Percentiles rank a stretch among this genome's conserved stretches.
These are phyloP conservation scores for Telenomus remus DNA, from an alignment of 1,140 invertebrate genomes.

Conservation along the genomic window DNA sequence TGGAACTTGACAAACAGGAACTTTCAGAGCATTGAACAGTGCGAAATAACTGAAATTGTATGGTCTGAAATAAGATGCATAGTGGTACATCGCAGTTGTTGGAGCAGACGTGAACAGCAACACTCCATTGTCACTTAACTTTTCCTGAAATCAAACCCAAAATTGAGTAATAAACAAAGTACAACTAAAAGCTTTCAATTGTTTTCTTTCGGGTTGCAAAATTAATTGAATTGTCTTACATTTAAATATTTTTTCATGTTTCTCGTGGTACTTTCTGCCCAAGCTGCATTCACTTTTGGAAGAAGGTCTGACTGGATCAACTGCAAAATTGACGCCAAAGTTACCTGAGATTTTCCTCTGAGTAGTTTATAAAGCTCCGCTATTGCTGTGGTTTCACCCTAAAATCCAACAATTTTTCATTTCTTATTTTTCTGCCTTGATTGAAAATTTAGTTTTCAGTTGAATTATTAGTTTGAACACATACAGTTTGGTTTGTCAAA, in stretches of 20 bases:
- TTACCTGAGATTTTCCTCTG: slow-evolving; percentile 76
- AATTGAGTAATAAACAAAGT: too few species aligned
- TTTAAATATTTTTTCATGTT: slow-evolving; percentile 78
- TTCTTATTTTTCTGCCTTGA: too few species aligned
- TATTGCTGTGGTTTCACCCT: slow-evolving; percentile 66
- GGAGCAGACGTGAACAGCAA: slow-evolving; percentile 91
- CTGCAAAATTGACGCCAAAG: slow-evolving; percentile 81
- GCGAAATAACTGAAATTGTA: slow-evolving; percentile 93
- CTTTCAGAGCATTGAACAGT: slow-evolving; percentile 89
- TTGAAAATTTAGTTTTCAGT: slow-evolving; percentile 11
- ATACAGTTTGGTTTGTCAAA: slow-evolving; percentile 79
- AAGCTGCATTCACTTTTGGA: slow-evolving; percentile 78
- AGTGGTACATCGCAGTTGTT: slow-evolving; percentile 89
- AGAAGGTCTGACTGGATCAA: slow-evolving; percentile 80
- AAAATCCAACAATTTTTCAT: too few species aligned
- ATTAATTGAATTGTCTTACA: slow-evolving; percentile 70
- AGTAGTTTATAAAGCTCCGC: slow-evolving; percentile 67
- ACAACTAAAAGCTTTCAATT: too few species aligned
- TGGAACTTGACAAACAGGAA: slow-evolving; percentile 88
- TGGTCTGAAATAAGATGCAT: slow-evolving; percentile 85
- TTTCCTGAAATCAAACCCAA: slow-evolving; percentile 75
- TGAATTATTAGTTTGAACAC: slow-evolving; percentile 39
- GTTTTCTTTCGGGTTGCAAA: background rate
- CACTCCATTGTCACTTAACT: slow-evolving; percentile 87
- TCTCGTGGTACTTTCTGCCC: slow-evolving; percentile 79